phyloP scores from a whole-genome alignment of 1,140 invertebrate genomes.

The Bombus vancouverensis region DNA sequence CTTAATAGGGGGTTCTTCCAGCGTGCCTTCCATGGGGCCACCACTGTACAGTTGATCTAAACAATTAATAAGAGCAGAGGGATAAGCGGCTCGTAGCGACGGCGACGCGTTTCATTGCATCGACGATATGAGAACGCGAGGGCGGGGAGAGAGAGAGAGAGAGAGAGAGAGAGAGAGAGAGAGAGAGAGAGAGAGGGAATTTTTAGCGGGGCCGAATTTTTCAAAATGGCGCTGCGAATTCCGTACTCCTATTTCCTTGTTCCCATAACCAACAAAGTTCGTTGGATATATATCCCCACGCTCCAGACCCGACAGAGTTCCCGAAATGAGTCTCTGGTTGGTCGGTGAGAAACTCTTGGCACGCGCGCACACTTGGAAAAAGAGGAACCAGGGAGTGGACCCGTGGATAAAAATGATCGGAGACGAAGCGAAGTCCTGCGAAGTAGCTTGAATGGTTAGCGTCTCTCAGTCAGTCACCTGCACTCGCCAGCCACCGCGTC shows the following conservation, averaged over 20 bases:
- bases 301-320: constrained; percentile 5
- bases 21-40: constrained; percentile 80
- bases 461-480: constrained; percentile 67
- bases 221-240: constrained; percentile 81
- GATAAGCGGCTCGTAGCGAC: constrained; percentile 41
- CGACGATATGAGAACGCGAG: constrained; percentile 30
- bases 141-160: constrained; percentile 56
- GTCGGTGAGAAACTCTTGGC: neutral
- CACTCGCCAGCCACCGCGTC: constrained; percentile 64
- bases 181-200: constrained; percentile 50
- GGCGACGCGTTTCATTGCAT: constrained; percentile 58
- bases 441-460: constrained; percentile 55
- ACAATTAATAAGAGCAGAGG: constrained; percentile 61
- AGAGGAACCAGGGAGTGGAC: constrained; percentile 40
- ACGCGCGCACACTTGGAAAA: constrained; percentile 24
- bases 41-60: constrained; percentile 72
- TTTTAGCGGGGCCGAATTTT: constrained; percentile 75
- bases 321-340: neutral
- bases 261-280: constrained; percentile 73
- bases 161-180: constrained; percentile 56
- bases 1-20: constrained; percentile 78
- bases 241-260: constrained; percentile 73
- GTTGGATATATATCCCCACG: neutral
- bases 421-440: constrained; percentile 39
- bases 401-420: constrained; percentile 37